Base-by-base conservation (phyloP, 1,140 invertebrate species). In the Drosophila bipectinata region DNA sequence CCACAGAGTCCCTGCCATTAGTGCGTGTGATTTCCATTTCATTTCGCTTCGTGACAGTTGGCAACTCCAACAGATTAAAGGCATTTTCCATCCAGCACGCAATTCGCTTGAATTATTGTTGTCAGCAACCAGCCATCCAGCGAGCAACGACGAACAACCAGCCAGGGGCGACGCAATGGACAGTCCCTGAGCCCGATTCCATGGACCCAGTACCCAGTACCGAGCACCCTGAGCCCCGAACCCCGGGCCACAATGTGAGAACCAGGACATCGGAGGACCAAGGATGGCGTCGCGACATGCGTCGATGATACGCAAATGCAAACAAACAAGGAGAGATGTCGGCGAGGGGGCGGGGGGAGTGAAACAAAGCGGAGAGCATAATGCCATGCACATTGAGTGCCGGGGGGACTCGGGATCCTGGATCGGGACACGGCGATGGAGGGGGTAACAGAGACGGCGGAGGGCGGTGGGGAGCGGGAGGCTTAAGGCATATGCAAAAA, bases 1-100 rank as follows among this genome's bases (percentile, higher is more conserved):
- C 18, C 34, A 18, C 14, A 18, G 48, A 55, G 39, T 53, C 64
- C 60, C 67, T 72, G 83, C 79, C 84, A 89, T 88, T 88, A 88
- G 83, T 90, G 84, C 85, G 84, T 84, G 84, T 84, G 84, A 89
- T 89, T 90, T 90, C 87, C 81, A 90, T 90, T 90, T 90, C 87
- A 90, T 77, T 90, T 90, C 69, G 87, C 82, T 90, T 90, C 87
- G 87, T 90, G 87, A 83, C 87, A 90, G 79, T 90, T 83, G 87
- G 87, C 82, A 90, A 90, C 87, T 90, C 82, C 62, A 77, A 74
- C 88, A 90, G 87, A 90, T 90, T 90, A 90, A 90, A 90, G 87
- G 84, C 83, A 84, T 88, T 87, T 89, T 64, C 83, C 82, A 87
- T 71, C 83, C 83, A 83, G 75, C 74, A 78, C 82, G 83, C 69